Evolutionary conservation across 35 echinoderm and acorn worm genomes (phyloP), one percentile per base, ranked within the genome.

Genomic region (Diadema setosum): DNA sequence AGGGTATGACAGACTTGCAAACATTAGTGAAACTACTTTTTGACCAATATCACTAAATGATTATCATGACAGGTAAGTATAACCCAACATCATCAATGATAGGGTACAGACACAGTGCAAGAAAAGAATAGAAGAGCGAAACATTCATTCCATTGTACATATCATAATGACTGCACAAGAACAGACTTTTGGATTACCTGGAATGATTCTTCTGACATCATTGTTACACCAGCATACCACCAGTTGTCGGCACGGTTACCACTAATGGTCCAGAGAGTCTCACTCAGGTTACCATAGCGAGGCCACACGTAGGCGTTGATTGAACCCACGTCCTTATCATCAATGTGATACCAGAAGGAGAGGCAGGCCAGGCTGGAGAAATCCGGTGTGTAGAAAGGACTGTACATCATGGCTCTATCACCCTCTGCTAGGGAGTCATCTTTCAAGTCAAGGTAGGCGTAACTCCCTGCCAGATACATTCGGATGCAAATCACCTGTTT

Each of bases 271-370:
- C 83, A 85, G 0, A 85, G 34, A 5, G 45, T 18, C 5, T 42
- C 37, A 36, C 30, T 36, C 36, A 25, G 5, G 5, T 26, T 85
- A 2, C 83, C 83, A 37, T 29, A 64, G 35, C 65, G 35, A 3
- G 44, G 35, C 35, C 73, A 42, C 29, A 67, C 12, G 1, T 7
- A 41, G 15, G 65, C 7, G 20, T 43, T 78, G 34, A 78, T 16
- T 17, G 73, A 41, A 0, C 73, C 73, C 6, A 43, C 73, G 18
- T 78, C 9, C 2, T 26, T 23, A 2, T 37, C 89, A 57, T 91
- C 81, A 49, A 96, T 84, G 41, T 96, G 94, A 30, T 96, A 96
- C 94, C 94, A 96, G 45, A 92, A 84, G 8, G 41, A 74, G 2
- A 92, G 90, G 58, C 95, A 97, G 5, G 83, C 29, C 37, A 35